Evolutionary conservation across 2,113 vertebrate genomes (phyloP).

Genomic region (Progne subis): DNA sequence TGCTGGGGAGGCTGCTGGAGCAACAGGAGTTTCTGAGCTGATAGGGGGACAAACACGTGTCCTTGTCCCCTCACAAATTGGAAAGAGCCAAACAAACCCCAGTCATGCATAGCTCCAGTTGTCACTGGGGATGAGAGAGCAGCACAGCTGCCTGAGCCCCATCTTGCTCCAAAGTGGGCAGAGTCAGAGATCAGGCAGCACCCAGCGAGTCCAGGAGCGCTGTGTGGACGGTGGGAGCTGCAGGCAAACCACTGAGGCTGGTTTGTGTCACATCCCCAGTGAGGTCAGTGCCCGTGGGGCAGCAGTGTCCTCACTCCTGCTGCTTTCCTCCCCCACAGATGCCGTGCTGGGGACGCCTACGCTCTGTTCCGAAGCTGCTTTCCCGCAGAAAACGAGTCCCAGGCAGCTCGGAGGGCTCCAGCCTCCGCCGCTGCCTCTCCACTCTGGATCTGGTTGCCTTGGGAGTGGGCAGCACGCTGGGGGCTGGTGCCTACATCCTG

Average conservation of each 20-base stretch:
- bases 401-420: constrained; percentile 64
- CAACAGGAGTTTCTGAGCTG: background rate
- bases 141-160: background rate
- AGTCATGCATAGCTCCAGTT: background rate
- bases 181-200: background rate
- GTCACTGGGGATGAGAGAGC: background rate
- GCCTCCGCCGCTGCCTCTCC: constrained; percentile 80
- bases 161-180: background rate
- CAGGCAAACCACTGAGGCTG: background rate
- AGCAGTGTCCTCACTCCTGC: background rate
- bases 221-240: background rate
- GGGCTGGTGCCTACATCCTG: constrained; percentile 85
- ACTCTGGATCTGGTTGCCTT: constrained; percentile 81
- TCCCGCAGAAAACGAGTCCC: constrained; percentile 75
- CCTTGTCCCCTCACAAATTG: background rate
- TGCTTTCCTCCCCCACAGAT: constrained; percentile 3
- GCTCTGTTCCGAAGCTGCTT: constrained; percentile 63
- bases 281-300: fast-evolving
- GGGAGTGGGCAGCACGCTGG: constrained; percentile 86
- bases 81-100: background rate
- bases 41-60: background rate
- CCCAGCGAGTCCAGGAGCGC: background rate
- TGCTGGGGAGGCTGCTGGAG: too few species aligned
- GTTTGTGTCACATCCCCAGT: background rate
- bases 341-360: constrained; percentile 16